Evolutionary conservation across 2,797 vertebrate genomes (phyloP).

Genomic region (Myotis pilosus): DNA sequence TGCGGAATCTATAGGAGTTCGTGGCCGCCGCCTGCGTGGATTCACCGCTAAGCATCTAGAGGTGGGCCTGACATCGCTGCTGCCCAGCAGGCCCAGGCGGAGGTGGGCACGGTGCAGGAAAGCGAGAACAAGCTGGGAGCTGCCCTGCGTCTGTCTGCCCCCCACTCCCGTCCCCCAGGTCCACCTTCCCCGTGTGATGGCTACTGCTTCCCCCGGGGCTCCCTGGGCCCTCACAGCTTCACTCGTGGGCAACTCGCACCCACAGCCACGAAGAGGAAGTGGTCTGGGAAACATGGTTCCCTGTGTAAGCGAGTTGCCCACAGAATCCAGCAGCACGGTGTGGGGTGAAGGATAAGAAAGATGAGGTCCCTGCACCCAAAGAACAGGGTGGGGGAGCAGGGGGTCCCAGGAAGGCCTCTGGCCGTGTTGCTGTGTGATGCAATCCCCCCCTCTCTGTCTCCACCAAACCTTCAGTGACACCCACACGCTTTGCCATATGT

Average conservation of each 20-base stretch:
- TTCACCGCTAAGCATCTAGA: background rate
- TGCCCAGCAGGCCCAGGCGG: background rate
- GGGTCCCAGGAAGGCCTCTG: background rate
- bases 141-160: background rate
- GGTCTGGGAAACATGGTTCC: background rate
- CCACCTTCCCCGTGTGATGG: rapidly evolving
- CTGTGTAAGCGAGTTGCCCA: background rate
- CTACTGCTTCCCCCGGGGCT: background rate
- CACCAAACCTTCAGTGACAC: background rate
- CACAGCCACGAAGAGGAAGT: background rate
- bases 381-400: background rate
- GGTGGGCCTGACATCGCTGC: too few relatives aligned
- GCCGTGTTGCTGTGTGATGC: background rate
- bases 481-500: background rate
- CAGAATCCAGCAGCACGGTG: background rate
- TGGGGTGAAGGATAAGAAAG: background rate
- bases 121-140: too few relatives aligned
- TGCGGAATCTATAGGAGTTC: background rate
- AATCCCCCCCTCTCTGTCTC: too few relatives aligned
- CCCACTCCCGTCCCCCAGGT: rapidly evolving
- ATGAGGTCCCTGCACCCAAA: too few relatives aligned
- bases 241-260: background rate
- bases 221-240: background rate
- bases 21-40: background rate
- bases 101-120: rapidly evolving